A percentile compares a stretch with the other conserved stretches of the same genome.
Evolutionary conservation across 1,140 invertebrate species (phyloP).

Genomic region (Drosophila funebris): DNA sequence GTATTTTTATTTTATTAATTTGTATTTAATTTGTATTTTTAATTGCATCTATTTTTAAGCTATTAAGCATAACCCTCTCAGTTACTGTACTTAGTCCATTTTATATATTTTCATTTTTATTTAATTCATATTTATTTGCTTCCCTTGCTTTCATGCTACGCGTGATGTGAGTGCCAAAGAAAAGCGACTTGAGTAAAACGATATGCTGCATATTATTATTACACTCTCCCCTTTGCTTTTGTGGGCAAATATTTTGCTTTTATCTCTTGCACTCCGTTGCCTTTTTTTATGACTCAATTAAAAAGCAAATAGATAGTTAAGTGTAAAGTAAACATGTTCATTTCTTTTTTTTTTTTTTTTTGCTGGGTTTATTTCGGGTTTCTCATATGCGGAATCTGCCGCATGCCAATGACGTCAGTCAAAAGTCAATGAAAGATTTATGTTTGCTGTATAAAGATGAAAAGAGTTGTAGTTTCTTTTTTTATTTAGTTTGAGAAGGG

Average conservation of each 20-base stretch:
- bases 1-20: too few relatives aligned
- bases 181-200: too few relatives aligned
- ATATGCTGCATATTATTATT: not conserved
- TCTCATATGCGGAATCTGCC: not conserved
- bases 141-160: too few relatives aligned
- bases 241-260: slow-evolving; percentile 50
- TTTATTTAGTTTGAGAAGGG: not conserved
- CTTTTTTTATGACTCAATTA: slow-evolving; percentile 72
- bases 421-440: slow-evolving; percentile 22
- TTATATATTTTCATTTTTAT: too few relatives aligned
- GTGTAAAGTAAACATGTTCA: slow-evolving; percentile 58
- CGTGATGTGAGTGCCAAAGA: slow-evolving; percentile 1
- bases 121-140: too few relatives aligned
- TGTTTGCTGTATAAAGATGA: slow-evolving; percentile 38
- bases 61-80: too few relatives aligned
- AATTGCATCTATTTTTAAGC: too few relatives aligned
- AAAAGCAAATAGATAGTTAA: slow-evolving; percentile 65
- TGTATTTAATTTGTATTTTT: too few relatives aligned
- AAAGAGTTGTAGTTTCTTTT: slow-evolving; percentile 22
- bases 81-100: too few relatives aligned
- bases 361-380: not conserved
- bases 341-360: slow-evolving; percentile 10
- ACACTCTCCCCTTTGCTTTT: slow-evolving; percentile 9
- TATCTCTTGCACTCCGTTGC: slow-evolving; percentile 48
- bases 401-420: slow-evolving; percentile 44